These are phyloP conservation scores for Phallusia fumigata DNA, from an alignment of 23 tunicate species.

Conservation along the genomic window DNA sequence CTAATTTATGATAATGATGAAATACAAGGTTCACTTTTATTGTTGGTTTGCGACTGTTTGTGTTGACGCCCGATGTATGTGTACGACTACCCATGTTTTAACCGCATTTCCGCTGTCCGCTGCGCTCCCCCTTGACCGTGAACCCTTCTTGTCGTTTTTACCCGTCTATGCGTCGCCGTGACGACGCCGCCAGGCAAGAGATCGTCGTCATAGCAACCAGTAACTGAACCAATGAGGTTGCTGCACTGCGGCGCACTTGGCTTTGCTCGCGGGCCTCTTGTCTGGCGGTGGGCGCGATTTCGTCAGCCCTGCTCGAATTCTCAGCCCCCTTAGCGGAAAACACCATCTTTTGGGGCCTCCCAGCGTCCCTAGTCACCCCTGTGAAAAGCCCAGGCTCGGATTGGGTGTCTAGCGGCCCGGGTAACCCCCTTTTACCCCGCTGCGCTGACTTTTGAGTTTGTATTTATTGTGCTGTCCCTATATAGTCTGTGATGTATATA, in stretches of 20 bases:
- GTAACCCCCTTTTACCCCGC: not conserved
- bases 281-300: constrained; percentile 21
- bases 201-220: constrained; percentile 34
- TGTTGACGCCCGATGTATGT: not conserved
- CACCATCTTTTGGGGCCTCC: not conserved
- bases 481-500: constrained; percentile 1
- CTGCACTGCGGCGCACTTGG: constrained; percentile 26
- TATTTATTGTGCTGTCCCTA: constrained; percentile 5
- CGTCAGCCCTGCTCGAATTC: not conserved
- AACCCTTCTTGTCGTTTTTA: not conserved
- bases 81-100: not conserved
- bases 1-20: not conserved
- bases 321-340: not conserved
- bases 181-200: constrained; percentile 33
- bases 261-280: constrained; percentile 31
- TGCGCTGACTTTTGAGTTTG: not conserved
- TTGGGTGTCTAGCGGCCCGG: not conserved
- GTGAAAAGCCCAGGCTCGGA: constrained; percentile 5
- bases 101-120: not conserved
- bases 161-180: not conserved
- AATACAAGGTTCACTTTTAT: not conserved
- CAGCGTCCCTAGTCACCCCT: not conserved
- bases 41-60: not conserved
- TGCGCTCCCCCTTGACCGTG: too few species aligned
- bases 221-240: constrained; percentile 27